Evolutionary conservation across 2,113 vertebrate species (phyloP), one percentile per base, ranked within the genome.

Genomic region (Xyrauchen texanus): DNA sequence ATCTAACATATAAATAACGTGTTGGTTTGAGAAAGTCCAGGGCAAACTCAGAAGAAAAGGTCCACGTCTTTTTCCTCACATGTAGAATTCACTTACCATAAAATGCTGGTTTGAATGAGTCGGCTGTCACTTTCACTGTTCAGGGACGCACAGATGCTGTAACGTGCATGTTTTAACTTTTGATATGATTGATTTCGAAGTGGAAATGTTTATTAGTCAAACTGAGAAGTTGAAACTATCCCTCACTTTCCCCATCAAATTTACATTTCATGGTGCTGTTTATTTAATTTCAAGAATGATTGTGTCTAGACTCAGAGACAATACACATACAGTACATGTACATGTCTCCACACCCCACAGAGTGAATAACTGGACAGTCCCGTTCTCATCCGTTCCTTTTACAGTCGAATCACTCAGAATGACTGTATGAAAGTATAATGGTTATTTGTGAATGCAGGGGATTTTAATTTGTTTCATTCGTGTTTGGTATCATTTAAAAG

Each of bases 191-290:
- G 12, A 11, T 0, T 5, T 16, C 7, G 42, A 21, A 15, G 9
- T 2, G 15, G 66, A 63, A 79, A 34, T 65, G 16, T 79, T 83
- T 64, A 45, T 42, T 63, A 69, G 68, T 82, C 68, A 82, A 58
- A 82, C 46, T 15, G 34, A 9, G 21, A 67, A 8, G 13, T 11
- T 2, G 52, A 46, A 64, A 13, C 49, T 63, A 44, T 51, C 16
- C 42, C 65, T n/a, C 12, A 57, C 53, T 57, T 11, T 55, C 69
- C 55, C 10, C n/a, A 10, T 63, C 52, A 34, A 49, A 71, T 52
- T 2, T 21, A 57, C 15, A 62, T 15, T 34, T 47, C 9, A 16
- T 46, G 9, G 16, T 7, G 44, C 61, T 15, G 34, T 34, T 63
- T 63, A 60, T 46, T 55, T 55, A 66, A 63, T 58, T 3, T 60